Base-by-base conservation (phyloP, 2,888 invertebrate species). In the Brachyopa scutellaris region DNA sequence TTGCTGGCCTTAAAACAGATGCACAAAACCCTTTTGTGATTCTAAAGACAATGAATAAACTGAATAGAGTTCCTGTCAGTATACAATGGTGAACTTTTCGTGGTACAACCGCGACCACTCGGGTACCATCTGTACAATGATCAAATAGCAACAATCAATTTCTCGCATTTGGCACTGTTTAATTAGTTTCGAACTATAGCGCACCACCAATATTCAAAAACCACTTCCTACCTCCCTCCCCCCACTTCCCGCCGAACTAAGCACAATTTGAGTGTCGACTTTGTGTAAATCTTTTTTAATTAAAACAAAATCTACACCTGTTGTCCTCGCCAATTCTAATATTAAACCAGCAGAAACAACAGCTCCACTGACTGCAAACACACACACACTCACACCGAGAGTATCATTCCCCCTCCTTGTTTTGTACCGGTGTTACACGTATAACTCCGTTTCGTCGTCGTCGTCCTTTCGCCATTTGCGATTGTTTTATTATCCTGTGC, bases 261-360 rank as follows among this genome's bases (percentile, higher is more conserved):
- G 31, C 66, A 67, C 66, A 80, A 64, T 79, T 77, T 57, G 80
- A 80, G 77, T 70, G 77, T 77, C 66, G 82, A 77, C 82, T 64
- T 82, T 59, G 53, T 77, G 82, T 82, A 82, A 82, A 82, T 69
- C 66, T 72, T 77, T 82, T 82, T 82, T 82, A 82, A 82, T 82
- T 82, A 82, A 82, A 82, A 77, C 82, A 82, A 82, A 76, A 66
- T 70, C 77, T 70, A 82, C 82, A 82, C 82, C 82, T 82, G 82
- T 82, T 82, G 82, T 82, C 82, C 77, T 66, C 59, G 19, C 77
- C 70, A 72, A 53, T 82, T 70, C 69, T 69, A 76, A 74, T 69
- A 61, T 59, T 45, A 59, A 79, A 49, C 69, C 21, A 73, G 42
- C 36, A 49, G 36, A 23, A 45, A 29, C 51, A 59, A 29, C 21